Base-by-base conservation (phyloP, 2,797 vertebrate species). In the Pristis pectinata region DNA sequence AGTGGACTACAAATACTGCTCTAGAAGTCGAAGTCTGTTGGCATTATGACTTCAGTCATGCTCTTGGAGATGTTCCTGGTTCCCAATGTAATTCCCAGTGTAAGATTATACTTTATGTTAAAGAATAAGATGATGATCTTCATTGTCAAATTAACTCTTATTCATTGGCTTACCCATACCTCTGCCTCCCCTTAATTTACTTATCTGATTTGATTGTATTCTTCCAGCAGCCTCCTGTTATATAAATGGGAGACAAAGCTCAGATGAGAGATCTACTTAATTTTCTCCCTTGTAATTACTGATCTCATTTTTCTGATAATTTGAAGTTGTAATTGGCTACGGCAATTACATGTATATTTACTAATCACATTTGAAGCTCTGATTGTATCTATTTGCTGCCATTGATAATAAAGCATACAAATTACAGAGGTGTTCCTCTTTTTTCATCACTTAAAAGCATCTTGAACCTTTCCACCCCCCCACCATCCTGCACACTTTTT, bases 271-370 rank as follows among this genome's bases (percentile, higher is more conserved):
- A 98, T 97, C 97, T 97, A 97, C 97, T 98, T 97, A 98, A 99
- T 98, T 97, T 98, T 98, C 97, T 98, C 97, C 98, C 96, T 98
- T 98, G 98, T 99, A 98, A 98, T 99, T 98, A 98, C 98, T 97
- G 97, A 98, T 99, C 98, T 99, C 98, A 97, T 97, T 97, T 98
- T 98, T 98, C 98, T 97, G 99, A 99, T 98, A 99, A 99, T 94
- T 94, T 80, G 94, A 87, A 94, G 94, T 94, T 80, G 77, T 94
- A 94, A 94, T 99, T 99, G 98, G 98, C 97, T 97, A 97, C 97
- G 97, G 98, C 98, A 99, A 99, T 99, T 98, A 99, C 98, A 99
- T 99, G 98, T 99, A 99, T 99, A 98, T 99, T 99, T 99, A 99
- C 98, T 97, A 98, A 97, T 98, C 96, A 98, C 98, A 97, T 96